phyloP scores from a whole-genome alignment of 2,113 vertebrate species.

The Dipodomys merriami region DNA sequence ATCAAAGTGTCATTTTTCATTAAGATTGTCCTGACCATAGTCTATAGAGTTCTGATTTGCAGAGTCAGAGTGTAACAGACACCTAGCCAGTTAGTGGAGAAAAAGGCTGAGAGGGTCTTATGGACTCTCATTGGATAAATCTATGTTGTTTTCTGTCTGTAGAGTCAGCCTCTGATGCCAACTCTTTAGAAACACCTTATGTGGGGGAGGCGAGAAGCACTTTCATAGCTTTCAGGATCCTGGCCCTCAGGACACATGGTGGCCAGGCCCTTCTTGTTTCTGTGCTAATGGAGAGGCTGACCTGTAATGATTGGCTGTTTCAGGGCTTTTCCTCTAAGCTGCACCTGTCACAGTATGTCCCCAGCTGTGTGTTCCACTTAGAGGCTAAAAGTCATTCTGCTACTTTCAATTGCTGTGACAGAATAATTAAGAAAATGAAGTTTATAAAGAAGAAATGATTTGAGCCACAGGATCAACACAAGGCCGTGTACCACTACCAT shows the following conservation, averaged over 20 bases:
- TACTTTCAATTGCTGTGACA: background rate
- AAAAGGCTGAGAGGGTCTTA: background rate
- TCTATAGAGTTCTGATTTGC: background rate
- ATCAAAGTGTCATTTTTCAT: background rate
- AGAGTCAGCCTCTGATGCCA: background rate
- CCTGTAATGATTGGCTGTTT: background rate
- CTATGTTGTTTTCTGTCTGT: background rate
- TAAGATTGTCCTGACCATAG: background rate
- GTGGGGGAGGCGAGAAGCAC: background rate
- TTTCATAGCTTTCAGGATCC: constrained; percentile 20
- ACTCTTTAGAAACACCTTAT: constrained; percentile 13
- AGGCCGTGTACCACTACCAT: too few species aligned
- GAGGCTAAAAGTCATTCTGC: background rate
- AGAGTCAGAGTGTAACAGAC: background rate
- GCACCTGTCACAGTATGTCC: background rate
- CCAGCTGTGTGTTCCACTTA: background rate
- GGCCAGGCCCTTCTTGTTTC: background rate
- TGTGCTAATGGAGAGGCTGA: background rate
- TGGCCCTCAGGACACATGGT: background rate
- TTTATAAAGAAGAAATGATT: background rate
- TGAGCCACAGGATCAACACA: too few species aligned
- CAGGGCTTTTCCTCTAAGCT: background rate
- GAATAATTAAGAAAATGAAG: background rate
- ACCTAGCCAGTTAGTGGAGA: background rate
- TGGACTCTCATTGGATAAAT: background rate